Evolutionary conservation across 1,140 invertebrate species (phyloP).

Genomic region (Eciton burchellii): DNA sequence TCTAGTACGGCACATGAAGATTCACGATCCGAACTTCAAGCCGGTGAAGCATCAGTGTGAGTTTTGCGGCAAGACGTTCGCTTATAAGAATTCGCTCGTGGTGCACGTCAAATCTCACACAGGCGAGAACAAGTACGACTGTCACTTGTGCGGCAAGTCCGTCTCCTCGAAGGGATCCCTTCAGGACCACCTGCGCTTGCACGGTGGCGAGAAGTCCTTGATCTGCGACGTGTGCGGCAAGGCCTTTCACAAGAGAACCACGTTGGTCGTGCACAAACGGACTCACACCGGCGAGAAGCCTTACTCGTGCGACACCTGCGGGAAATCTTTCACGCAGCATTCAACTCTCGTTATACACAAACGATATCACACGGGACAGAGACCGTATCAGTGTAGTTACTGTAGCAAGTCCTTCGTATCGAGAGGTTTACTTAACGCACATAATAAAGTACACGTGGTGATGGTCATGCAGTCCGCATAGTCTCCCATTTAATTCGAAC

Average conservation of each 20-base stretch:
- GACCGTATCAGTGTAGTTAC: conserved; percentile 86
- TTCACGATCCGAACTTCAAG: conserved; percentile 84
- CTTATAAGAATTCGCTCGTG: conserved; percentile 83
- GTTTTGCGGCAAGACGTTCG: conserved; percentile 84
- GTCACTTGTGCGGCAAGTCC: conserved; percentile 88
- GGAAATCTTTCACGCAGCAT: conserved; percentile 92
- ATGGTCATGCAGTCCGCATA: conserved; percentile 41
- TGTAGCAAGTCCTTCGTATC: conserved; percentile 87
- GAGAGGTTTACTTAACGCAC: conserved; percentile 79
- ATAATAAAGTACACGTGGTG: conserved; percentile 75
- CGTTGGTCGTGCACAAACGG: conserved; percentile 88
- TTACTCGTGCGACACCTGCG: conserved; percentile 91
- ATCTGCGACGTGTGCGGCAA: conserved; percentile 92
- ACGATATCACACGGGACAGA: conserved; percentile 90
- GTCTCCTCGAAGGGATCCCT: conserved; percentile 81
- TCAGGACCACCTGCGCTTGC: conserved; percentile 86
- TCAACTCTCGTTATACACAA: conserved; percentile 87
- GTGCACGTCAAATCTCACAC: conserved; percentile 87
- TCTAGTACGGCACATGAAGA: conserved; percentile 83
- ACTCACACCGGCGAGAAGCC: conserved; percentile 91
- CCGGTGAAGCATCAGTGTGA: conserved; percentile 83
- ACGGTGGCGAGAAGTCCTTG: conserved; percentile 87
- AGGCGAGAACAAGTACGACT: conserved; percentile 92
- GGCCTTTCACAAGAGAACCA: conserved; percentile 89
- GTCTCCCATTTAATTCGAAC: neutral